phyloP scores from a whole-genome alignment of 2,797 vertebrate genomes.

The Phalanger gymnotis region DNA sequence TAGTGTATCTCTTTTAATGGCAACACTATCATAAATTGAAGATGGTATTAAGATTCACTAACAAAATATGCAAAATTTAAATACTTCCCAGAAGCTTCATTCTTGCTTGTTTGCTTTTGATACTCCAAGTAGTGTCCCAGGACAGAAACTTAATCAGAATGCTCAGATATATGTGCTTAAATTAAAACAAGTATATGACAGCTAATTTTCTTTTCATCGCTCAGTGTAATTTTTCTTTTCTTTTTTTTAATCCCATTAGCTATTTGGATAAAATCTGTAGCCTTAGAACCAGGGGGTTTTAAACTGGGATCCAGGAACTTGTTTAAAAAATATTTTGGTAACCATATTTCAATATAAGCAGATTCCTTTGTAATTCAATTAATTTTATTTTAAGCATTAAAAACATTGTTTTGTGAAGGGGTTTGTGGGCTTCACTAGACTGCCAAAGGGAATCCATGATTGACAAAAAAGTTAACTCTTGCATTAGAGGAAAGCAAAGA shows the following conservation, averaged over 20 bases:
- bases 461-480: background rate
- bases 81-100: background rate
- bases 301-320: background rate
- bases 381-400: background rate
- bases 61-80: constrained; percentile 1
- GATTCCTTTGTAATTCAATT: background rate
- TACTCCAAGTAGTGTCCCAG: background rate
- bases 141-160: constrained; percentile 57
- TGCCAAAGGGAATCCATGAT: background rate
- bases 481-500: background rate
- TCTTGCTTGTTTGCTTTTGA: constrained; percentile 40
- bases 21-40: constrained; percentile 23
- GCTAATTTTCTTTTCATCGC: background rate
- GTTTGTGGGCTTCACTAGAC: background rate
- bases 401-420: background rate
- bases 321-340: background rate
- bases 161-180: background rate
- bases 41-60: constrained; percentile 26
- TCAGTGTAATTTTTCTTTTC: background rate
- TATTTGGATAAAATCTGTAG: background rate
- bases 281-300: background rate
- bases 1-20: constrained; percentile 3
- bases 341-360: background rate
- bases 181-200: background rate
- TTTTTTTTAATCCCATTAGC: background rate